These are phyloP conservation scores for Portevinia maculata DNA, from an alignment of 2,888 invertebrate genomes.

Conservation along the genomic window DNA sequence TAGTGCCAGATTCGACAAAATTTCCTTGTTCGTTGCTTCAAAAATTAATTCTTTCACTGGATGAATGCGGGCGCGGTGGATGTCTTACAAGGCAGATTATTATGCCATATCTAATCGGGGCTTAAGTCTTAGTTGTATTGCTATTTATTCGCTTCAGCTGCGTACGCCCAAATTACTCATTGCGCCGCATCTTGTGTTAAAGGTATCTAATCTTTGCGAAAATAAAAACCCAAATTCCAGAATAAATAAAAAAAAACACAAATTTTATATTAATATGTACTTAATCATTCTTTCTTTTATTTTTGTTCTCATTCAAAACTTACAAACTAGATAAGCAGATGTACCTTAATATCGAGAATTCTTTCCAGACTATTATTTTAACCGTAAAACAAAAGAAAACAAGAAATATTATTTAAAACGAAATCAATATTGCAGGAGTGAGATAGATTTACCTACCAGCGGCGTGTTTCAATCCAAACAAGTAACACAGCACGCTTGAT, in stretches of 20 bases:
- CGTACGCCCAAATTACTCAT: too few species aligned
- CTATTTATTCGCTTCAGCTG: too few species aligned
- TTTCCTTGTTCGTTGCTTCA: too few species aligned
- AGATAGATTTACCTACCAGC: constrained; percentile 72
- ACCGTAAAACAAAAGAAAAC: constrained; percentile 47
- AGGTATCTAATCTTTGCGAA: neutral
- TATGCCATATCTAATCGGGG: too few species aligned
- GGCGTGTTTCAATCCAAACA: constrained; percentile 55
- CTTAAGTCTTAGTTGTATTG: too few species aligned
- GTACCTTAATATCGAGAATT: constrained; percentile 68
- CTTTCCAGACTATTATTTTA: constrained; percentile 60
- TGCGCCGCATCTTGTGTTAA: too few species aligned
- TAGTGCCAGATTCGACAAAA: too few species aligned
- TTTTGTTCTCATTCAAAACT: constrained; percentile 22
- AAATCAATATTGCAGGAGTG: constrained; percentile 62
- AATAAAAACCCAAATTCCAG: neutral
- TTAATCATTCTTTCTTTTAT: constrained; percentile 32
- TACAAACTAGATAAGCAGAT: constrained; percentile 61
- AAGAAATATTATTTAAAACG: constrained; percentile 29
- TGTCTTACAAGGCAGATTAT: too few species aligned
- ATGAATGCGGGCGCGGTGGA: too few species aligned
- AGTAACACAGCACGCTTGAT: constrained; percentile 66
- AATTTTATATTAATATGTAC: constrained; percentile 29
- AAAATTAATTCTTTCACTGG: too few species aligned
- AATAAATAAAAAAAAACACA: neutral